These are phyloP conservation scores for Armadillidium nasatum DNA, from an alignment of 1,140 invertebrate species.

Conservation along the genomic window DNA sequence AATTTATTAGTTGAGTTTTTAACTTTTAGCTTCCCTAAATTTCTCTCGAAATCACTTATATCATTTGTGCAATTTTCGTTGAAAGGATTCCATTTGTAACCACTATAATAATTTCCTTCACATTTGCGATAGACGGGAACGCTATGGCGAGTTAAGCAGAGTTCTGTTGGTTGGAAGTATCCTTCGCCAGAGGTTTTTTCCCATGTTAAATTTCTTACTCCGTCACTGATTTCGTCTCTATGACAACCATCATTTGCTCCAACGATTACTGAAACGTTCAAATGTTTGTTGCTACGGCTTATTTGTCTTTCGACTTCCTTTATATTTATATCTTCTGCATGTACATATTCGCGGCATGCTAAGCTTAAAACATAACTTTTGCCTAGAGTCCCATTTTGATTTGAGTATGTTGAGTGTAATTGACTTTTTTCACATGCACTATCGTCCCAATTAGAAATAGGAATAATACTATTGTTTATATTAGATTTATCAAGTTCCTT, in stretches of 20 bases:
- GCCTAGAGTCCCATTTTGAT: neutral
- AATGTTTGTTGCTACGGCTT: too few species aligned
- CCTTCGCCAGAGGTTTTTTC: neutral
- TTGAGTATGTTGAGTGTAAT: neutral
- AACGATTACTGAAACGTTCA: neutral
- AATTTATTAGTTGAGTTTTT: too few species aligned
- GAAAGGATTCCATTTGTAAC: neutral
- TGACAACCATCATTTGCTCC: neutral
- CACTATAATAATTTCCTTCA: neutral
- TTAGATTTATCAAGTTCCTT: too few species aligned
- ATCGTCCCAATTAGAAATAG: too few species aligned
- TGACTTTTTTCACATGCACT: too few species aligned
- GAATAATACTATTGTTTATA: too few species aligned
- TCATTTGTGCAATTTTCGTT: neutral
- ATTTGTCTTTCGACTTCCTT: neutral
- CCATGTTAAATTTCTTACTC: neutral
- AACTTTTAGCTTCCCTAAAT: too few species aligned
- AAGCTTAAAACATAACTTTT: neutral
- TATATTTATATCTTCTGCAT: neutral
- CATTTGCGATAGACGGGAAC: neutral
- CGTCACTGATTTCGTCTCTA: neutral
- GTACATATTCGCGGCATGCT: neutral
- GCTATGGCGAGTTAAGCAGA: neutral
- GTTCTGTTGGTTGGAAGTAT: neutral
- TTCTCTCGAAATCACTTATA: neutral